phyloP scores from a whole-genome alignment of 2,113 vertebrate species.

The Nansenia antarctica region DNA sequence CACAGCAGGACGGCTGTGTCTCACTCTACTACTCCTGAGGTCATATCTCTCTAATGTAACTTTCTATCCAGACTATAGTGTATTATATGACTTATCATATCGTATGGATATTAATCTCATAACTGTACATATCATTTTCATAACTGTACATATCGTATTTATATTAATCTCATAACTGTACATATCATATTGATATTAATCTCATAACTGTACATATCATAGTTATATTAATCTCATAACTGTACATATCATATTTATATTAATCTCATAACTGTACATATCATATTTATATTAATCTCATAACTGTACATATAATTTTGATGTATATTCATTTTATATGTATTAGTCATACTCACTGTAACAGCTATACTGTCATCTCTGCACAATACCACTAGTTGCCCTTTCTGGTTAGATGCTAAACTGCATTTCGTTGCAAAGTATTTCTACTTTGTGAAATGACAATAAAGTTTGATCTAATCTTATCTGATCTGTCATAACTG shows the following conservation, averaged over 20 bases:
- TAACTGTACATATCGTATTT: neutral
- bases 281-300: too few species aligned
- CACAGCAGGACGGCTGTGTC: conserved; percentile 8
- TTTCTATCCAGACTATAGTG: neutral
- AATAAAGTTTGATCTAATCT: neutral
- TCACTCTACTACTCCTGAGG: conserved; percentile 36
- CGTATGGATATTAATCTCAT: too few species aligned
- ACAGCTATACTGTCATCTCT: neutral
- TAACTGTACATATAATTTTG: too few species aligned
- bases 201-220: neutral
- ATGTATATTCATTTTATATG: too few species aligned
- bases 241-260: too few species aligned
- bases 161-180: too few species aligned
- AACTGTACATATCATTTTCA: too few species aligned
- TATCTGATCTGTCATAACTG: neutral
- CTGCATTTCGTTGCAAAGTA: neutral
- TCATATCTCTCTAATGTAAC: conserved; percentile 10
- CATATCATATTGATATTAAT: neutral
- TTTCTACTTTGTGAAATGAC: neutral
- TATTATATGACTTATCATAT: too few species aligned
- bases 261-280: too few species aligned
- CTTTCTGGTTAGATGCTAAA: too few species aligned
- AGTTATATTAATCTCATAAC: neutral
- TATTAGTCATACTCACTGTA: neutral
- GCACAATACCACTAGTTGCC: too few species aligned